These are phyloP conservation scores for Leguminivora glycinivorella DNA, from an alignment of 1,140 invertebrate genomes.

Conservation along the genomic window DNA sequence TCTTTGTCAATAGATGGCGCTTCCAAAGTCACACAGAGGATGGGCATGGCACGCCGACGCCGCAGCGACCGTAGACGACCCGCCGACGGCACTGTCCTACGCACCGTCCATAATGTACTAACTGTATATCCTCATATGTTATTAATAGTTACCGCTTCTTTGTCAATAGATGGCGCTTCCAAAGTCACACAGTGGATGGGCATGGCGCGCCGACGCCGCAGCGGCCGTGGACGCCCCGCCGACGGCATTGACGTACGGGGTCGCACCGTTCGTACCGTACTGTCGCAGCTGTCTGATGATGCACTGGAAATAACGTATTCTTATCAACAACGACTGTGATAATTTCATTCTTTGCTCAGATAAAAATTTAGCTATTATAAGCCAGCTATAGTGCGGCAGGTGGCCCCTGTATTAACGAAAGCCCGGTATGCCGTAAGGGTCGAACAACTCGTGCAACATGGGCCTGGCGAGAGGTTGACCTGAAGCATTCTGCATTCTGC, in stretches of 20 bases:
- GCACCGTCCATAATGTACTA: too few relatives aligned
- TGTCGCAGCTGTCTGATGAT: slow-evolving; percentile 58
- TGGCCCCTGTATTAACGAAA: slow-evolving; percentile 77
- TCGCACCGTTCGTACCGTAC: slow-evolving; percentile 38
- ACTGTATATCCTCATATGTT: too few relatives aligned
- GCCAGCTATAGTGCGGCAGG: slow-evolving; percentile 36
- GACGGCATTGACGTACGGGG: slow-evolving; percentile 23
- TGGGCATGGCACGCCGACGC: too few relatives aligned
- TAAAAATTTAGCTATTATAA: too few relatives aligned
- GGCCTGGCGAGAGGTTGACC: slow-evolving; percentile 93
- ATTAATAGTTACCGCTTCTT: slow-evolving; percentile 36
- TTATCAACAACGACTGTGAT: too few relatives aligned
- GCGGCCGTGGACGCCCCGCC: slow-evolving; percentile 39
- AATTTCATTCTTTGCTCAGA: too few relatives aligned
- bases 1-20: too few relatives aligned
- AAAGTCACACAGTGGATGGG: slow-evolving; percentile 63
- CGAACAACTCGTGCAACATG: slow-evolving; percentile 90
- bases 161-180: slow-evolving; percentile 49
- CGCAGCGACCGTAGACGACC: too few relatives aligned
- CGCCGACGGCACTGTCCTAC: too few relatives aligned
- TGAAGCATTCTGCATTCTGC: slow-evolving; percentile 47
- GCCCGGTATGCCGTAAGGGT: slow-evolving; percentile 86
- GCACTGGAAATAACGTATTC: slow-evolving; percentile 51
- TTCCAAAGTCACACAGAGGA: too few relatives aligned
- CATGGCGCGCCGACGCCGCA: slow-evolving; percentile 51